Evolutionary conservation across 2,113 vertebrate species (phyloP).

Genomic region (Pseudorhombus dupliciocellatus): DNA sequence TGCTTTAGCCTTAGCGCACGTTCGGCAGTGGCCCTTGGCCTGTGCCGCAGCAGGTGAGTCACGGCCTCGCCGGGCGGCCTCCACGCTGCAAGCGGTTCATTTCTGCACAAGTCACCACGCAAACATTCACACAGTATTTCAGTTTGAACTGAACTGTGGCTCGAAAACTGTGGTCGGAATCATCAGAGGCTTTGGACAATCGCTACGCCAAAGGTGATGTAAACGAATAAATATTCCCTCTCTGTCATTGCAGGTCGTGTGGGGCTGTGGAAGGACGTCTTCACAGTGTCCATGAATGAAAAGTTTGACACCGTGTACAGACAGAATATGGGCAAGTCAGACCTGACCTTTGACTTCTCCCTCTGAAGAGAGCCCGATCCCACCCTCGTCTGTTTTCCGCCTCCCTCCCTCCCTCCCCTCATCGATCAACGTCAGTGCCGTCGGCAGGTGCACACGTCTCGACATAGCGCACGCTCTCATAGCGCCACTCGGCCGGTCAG

Average conservation of each 20-base stretch:
- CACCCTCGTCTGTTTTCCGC: not conserved
- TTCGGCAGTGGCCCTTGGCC: conserved; percentile 49
- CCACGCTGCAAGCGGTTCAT: not conserved
- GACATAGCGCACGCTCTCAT: conserved; percentile 5
- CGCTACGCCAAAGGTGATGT: not conserved
- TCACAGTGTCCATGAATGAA: conserved; percentile 99
- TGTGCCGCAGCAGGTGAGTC: conserved; percentile 57
- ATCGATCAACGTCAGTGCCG: conserved; percentile 28
- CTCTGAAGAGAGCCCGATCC: conserved; percentile 78
- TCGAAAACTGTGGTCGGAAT: not conserved
- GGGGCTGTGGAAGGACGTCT: conserved; percentile 97
- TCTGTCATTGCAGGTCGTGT: conserved; percentile 84
- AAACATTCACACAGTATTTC: too few relatives aligned
- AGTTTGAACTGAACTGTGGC: not conserved
- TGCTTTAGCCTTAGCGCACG: conserved; percentile 72
- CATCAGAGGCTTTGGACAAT: not conserved
- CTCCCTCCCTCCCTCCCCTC: not conserved
- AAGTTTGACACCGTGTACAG: conserved; percentile 95
- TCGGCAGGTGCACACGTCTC: conserved; percentile 24
- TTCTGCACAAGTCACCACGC: not conserved
- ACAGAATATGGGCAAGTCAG: conserved; percentile 98
- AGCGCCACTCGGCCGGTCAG: not conserved
- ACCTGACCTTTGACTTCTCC: conserved; percentile 94
- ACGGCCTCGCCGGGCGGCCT: conserved; percentile 2
- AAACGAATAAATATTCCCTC: not conserved